Evolutionary conservation across 2,888 invertebrate species (phyloP).

Genomic region (Synanthedon myopaeformis): DNA sequence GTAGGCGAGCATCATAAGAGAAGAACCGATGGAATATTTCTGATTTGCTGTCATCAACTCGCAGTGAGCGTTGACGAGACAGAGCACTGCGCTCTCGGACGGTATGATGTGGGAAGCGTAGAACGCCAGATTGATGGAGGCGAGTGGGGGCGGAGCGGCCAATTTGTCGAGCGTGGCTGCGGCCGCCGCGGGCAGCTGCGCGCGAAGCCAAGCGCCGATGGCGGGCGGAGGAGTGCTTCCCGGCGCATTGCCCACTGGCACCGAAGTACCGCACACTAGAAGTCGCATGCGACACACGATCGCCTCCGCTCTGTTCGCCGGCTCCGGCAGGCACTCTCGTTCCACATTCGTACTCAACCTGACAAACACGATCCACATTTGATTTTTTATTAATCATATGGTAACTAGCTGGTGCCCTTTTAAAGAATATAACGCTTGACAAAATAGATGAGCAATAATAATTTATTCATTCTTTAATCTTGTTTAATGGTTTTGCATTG

Average conservation of each 20-base stretch:
- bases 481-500: no score
- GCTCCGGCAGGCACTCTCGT: slow-evolving; percentile 35
- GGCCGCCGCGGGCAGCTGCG: slow-evolving; percentile 40
- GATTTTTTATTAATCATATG: no score
- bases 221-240: slow-evolving; percentile 32
- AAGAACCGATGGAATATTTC: slow-evolving; percentile 50
- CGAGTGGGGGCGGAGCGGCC: slow-evolving; percentile 36
- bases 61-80: slow-evolving; percentile 71
- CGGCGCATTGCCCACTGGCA: slow-evolving; percentile 10
- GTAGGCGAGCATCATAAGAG: slow-evolving; percentile 56
- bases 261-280: slow-evolving; percentile 39
- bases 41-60: slow-evolving; percentile 50
- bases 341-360: slow-evolving; percentile 51
- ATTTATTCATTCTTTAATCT: no score
- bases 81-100: slow-evolving; percentile 84
- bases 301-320: slow-evolving; percentile 26
- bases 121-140: slow-evolving; percentile 35
- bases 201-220: slow-evolving; percentile 48
- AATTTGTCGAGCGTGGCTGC: slow-evolving; percentile 41
- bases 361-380: background rate
- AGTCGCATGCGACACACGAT: slow-evolving; percentile 39
- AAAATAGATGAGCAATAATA: no score
- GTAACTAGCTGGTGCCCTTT: no score
- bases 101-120: slow-evolving; percentile 81
- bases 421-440: no score